Percentiles rank a stretch among this genome's conserved stretches.
Conservation (phyloP, 2,888 invertebrate species). For the Azorinus chamasolen region DNA sequence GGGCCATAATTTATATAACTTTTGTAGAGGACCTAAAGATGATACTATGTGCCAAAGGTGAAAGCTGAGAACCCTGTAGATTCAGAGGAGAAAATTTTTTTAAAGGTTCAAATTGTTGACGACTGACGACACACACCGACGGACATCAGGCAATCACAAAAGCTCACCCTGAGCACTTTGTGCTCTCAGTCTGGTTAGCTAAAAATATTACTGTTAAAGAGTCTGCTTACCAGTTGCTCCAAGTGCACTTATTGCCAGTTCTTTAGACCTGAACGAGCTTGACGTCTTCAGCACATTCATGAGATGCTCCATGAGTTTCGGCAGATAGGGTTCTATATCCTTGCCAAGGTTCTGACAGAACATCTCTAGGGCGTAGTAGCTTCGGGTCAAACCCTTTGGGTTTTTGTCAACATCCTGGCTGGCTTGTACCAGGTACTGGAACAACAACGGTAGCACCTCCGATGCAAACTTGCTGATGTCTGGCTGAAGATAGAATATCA, state of each 20-base stretch:
- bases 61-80: no score
- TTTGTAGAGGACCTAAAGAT: no score
- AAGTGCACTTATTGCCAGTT: conserved; percentile 91
- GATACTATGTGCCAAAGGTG: no score
- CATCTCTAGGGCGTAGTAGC: conserved; percentile 93
- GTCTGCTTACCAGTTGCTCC: conserved; percentile 89
- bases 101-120: no score
- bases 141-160: no score
- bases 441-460: conserved; percentile 91
- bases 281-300: conserved; percentile 86
- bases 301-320: conserved; percentile 91
- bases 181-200: no score
- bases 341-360: conserved; percentile 92
- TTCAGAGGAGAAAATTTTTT: no score
- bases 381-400: conserved; percentile 90
- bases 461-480: conserved; percentile 92
- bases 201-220: no score
- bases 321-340: conserved; percentile 91
- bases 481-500: conserved; percentile 88
- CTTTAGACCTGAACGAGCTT: conserved; percentile 88
- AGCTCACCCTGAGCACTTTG: no score
- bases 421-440: conserved; percentile 89
- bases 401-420: conserved; percentile 80
- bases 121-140: no score
- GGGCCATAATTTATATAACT: no score